Evolutionary conservation across 2,888 invertebrate genomes (phyloP).

Genomic region (Cephus nigrinus): DNA sequence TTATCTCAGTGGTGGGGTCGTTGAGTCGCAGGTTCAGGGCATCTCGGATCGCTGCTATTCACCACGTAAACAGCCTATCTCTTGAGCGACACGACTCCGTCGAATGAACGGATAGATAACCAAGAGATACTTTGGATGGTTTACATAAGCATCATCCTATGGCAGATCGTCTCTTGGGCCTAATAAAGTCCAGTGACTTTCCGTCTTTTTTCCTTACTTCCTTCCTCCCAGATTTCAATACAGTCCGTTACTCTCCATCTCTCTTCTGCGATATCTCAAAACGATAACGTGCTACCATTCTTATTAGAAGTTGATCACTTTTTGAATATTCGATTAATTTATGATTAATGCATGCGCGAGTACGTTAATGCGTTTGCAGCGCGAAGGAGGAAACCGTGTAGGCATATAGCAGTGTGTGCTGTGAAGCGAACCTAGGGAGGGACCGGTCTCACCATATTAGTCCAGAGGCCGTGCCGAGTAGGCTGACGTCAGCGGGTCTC

Average conservation of each 20-base stretch:
- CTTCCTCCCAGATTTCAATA: neutral
- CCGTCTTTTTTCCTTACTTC: neutral
- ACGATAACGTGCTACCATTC: neutral
- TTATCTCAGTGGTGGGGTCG: constrained; percentile 2
- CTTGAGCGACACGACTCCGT: constrained; percentile 20
- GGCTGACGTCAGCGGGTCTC: constrained; percentile 34
- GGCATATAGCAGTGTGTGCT: neutral
- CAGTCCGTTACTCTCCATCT: neutral
- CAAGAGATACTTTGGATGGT: neutral
- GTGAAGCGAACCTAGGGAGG: constrained; percentile 23
- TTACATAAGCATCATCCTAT: neutral
- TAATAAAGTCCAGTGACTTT: neutral
- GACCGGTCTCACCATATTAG: constrained; percentile 53
- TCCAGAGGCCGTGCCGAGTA: constrained; percentile 35
- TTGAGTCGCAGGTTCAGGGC: constrained; percentile 28
- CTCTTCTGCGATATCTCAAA: neutral
- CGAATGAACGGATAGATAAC: neutral
- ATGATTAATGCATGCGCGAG: neutral
- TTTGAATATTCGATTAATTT: neutral
- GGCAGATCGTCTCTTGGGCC: neutral
- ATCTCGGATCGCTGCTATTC: constrained; percentile 53
- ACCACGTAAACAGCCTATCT: constrained; percentile 59
- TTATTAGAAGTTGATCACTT: neutral
- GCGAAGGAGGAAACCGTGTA: neutral
- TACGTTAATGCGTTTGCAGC: neutral